A percentile compares a stretch with the other conserved stretches of the same genome.
Evolutionary conservation across 2,888 invertebrate genomes (phyloP).

Genomic region (Epinotia brunnichana): DNA sequence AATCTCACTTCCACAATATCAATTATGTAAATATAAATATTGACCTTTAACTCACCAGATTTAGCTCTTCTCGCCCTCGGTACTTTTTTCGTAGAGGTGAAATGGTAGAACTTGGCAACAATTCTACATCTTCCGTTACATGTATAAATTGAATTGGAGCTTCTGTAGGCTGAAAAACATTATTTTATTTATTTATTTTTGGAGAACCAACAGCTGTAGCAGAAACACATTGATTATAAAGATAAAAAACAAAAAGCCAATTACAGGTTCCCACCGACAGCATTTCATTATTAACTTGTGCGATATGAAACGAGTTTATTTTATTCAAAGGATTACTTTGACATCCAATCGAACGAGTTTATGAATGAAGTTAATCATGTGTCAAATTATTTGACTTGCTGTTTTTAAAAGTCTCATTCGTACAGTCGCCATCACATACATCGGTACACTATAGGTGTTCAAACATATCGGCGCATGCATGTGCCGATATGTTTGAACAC

Average conservation of each 20-base stretch:
- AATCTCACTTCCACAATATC: no score
- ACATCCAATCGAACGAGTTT: neutral
- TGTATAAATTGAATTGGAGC: conserved; percentile 1
- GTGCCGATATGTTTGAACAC: no score
- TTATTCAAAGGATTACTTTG: neutral
- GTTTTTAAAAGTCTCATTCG: neutral
- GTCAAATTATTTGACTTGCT: neutral
- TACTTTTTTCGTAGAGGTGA: neutral
- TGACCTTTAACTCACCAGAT: neutral
- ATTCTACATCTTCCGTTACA: neutral
- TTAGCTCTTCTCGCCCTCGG: neutral
- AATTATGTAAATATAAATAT: neutral
- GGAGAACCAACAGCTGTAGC: no score
- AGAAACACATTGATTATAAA: no score
- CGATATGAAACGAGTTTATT: neutral
- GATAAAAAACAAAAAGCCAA: no score
- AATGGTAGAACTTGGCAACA: neutral
- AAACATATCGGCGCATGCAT: no score
- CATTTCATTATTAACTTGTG: neutral
- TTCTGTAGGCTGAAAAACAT: neutral
- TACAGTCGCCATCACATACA: no score
- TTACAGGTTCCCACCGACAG: no score
- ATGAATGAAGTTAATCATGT: neutral
- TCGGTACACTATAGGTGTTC: no score
- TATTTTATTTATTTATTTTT: no score